Base-by-base conservation (phyloP, 2,888 invertebrate genomes). In the Agrilus cyanescens region DNA sequence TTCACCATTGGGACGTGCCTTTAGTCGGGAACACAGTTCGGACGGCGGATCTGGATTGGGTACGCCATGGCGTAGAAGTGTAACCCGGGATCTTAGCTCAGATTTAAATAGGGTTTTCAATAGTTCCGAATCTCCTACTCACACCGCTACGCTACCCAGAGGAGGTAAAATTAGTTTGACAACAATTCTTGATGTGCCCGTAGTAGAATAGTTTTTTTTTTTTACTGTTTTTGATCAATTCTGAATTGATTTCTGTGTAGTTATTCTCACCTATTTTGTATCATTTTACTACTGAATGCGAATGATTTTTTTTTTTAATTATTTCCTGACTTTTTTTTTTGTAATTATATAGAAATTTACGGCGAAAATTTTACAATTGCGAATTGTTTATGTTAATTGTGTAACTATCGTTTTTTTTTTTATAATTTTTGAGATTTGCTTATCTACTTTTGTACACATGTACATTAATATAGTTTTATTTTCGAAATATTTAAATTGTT, bases 91-190 rank as follows among this genome's bases (percentile, higher is more conserved):
- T 61, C 63, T 82, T 60, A 76, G 78, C 57, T 74, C 78, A 38
- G 82, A 84, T 59, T 79, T 82, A 67, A 82, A 83, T 58, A 79
- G 79, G 45, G 80, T 81, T 68, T 82, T 82, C 71, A 76, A 72
- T 60, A 74, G 71, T 44, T 68, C 69, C 54, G 61, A 71, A 59
- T 29, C 40, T 13, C 69, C 78, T 53, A 72, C 57, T 7, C 52
- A 55, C 34, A 57, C 57, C n/a, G 49, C 73, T 58, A 72, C 75
- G 53, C 68, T 78, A 68, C 82, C 83, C 52, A 72, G 82, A 76
- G 82, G 82, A 80, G 83, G 84, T 83, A 75, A 78, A 45, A 41
- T 44, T 43, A 30, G 33, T 29, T 33, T 44, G 39, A 32, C 38
- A 37, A 45, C 47, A 53, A 44, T 50, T 50, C 45, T 47, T 51